These are phyloP conservation scores for Margarornis squamiger DNA, from an alignment of 2,797 vertebrate species.

Conservation along the genomic window DNA sequence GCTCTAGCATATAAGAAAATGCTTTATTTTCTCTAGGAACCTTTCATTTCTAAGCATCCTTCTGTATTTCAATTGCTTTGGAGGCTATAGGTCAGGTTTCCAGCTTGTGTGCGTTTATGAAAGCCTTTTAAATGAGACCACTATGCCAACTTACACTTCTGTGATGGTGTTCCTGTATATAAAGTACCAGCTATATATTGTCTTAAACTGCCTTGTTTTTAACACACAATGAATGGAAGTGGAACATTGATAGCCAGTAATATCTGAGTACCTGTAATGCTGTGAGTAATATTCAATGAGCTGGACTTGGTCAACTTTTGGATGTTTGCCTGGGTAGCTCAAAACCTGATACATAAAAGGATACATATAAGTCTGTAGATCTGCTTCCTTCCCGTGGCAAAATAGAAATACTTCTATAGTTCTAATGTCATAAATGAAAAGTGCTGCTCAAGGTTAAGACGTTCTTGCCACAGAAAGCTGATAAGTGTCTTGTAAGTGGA, in stretches of 20 bases:
- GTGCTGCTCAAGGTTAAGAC: neutral
- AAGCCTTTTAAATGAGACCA: neutral
- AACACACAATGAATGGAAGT: fast-evolving
- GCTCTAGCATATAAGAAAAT: neutral
- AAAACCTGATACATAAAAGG: neutral
- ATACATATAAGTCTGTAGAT: neutral
- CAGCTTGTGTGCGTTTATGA: neutral
- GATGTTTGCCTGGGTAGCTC: neutral
- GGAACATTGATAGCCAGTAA: neutral
- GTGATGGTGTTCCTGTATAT: neutral
- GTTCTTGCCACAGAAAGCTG: neutral
- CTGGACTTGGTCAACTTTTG: neutral
- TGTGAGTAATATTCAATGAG: neutral
- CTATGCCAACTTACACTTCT: neutral
- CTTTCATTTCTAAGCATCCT: neutral
- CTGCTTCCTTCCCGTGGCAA: neutral
- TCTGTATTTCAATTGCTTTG: neutral
- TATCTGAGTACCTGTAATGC: neutral
- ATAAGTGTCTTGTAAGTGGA: neutral
- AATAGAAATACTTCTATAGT: neutral
- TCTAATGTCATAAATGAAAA: neutral
- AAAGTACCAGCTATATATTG: neutral
- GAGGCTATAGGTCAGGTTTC: neutral
- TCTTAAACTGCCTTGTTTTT: neutral
- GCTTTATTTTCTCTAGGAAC: neutral